Percentiles rank a stretch among this genome's conserved stretches.
Evolutionary conservation across 2,113 vertebrate genomes (phyloP).

Genomic region (Illadopsis cleaveri): DNA sequence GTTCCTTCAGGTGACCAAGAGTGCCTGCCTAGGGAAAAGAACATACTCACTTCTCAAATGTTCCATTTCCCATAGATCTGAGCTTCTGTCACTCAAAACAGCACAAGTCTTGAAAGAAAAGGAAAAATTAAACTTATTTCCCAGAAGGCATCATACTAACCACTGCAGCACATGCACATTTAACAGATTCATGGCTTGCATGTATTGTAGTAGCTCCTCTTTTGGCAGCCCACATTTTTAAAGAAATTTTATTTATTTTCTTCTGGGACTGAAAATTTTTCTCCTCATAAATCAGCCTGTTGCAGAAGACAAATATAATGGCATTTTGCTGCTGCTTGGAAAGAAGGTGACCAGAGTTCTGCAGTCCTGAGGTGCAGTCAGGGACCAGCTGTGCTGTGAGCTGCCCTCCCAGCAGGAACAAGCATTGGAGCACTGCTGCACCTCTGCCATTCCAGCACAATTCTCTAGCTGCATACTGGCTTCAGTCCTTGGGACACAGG

Average conservation of each 20-base stretch:
- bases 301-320: not conserved
- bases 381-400: not conserved
- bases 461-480: not conserved
- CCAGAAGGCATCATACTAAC: not conserved
- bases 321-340: not conserved
- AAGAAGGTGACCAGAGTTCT: not conserved
- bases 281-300: not conserved
- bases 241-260: not conserved
- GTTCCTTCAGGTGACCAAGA: not conserved
- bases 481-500: not conserved
- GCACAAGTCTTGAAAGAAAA: not conserved
- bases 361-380: too few species aligned
- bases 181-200: not conserved
- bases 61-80: not conserved
- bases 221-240: not conserved
- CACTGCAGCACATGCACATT: not conserved
- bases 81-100: not conserved
- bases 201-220: not conserved
- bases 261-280: not conserved
- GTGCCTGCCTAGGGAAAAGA: not conserved
- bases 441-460: not conserved
- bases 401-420: not conserved
- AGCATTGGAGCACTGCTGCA: not conserved
- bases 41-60: not conserved
- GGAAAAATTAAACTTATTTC: not conserved